Evolutionary conservation across 2,888 invertebrate species (phyloP).

Genomic region (Isoperla grammatica): DNA sequence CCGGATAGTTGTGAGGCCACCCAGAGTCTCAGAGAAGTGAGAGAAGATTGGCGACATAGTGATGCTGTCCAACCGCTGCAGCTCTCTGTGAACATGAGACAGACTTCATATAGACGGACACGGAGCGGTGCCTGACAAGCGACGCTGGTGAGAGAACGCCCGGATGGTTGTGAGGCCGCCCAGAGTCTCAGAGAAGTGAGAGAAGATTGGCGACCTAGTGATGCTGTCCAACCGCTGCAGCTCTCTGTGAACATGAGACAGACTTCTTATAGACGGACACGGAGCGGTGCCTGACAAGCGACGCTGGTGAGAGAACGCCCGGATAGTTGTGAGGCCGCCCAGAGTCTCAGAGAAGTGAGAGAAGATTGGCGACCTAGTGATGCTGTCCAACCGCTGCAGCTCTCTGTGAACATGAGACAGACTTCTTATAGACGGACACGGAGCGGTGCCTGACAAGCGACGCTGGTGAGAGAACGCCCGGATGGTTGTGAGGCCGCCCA

Average conservation of each 20-base stretch:
- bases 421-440: too few relatives aligned
- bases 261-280: too few relatives aligned
- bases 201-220: slow-evolving; percentile 67
- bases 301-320: too few relatives aligned
- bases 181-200: slow-evolving; percentile 69
- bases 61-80: slow-evolving; percentile 70
- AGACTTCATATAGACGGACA: slow-evolving; percentile 45
- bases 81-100: slow-evolving; percentile 50
- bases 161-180: slow-evolving; percentile 63
- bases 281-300: too few relatives aligned
- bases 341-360: too few relatives aligned
- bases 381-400: too few relatives aligned
- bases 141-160: slow-evolving; percentile 59
- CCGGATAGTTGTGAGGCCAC: slow-evolving; percentile 69
- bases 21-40: slow-evolving; percentile 67
- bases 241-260: slow-evolving; percentile 52
- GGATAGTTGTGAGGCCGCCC: too few relatives aligned
- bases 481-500: too few relatives aligned
- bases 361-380: too few relatives aligned
- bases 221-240: slow-evolving; percentile 71
- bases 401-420: too few relatives aligned
- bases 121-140: slow-evolving; percentile 60
- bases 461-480: too few relatives aligned
- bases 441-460: too few relatives aligned
- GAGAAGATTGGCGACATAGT: slow-evolving; percentile 70